Evolutionary conservation across 2,797 vertebrate species (phyloP), one percentile per base, ranked within the genome.

Genomic region (Triplophysa yarkandensis): DNA sequence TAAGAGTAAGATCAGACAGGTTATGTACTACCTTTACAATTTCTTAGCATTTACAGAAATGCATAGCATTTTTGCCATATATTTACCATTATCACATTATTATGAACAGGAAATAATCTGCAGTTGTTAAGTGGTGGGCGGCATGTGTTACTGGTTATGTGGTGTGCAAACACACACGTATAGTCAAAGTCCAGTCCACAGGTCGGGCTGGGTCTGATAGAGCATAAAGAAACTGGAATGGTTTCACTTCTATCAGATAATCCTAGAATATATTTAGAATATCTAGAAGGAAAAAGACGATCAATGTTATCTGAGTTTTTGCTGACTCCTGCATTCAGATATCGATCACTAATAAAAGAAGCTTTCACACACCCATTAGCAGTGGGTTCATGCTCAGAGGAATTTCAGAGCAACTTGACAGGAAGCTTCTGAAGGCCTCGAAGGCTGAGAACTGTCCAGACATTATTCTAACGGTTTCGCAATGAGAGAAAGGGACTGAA

Each of bases 401-500:
- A 74, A 74, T 67, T 74, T 66, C 13, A 66, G 9, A 74, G 63
- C 3, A 58, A 52, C 52, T 19, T 60, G 63, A 67, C 41, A 67
- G 57, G 54, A 21, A 74, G 16, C 39, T 66, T 32, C 68, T 32
- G 27, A 6, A 48, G 19, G 54, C 68, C 54, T 58, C 21, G 14
- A 46, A 36, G 34, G 54, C 30, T 27, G 72, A 67, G 43, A 67
- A 74, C 60, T 67, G 43, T 74, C 41, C 21, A 60, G 41, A 74
- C 52, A 48, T 74, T 67, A 74, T 67, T 52, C 30, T 60, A 30
- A 58, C 50, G 43, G 25, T 9, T 23, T 19, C 11, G n/a, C 34
- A 43, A 64, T 17, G 52, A 30, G 32, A 54, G 21, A 27, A 67
- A 58, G 67, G 21, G 63, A 36, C 17, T 46, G 34, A 4, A 27